Evolutionary conservation across 2,888 invertebrate genomes (phyloP), one percentile per base, ranked within the genome.

Genomic region (Ctena decussata): DNA sequence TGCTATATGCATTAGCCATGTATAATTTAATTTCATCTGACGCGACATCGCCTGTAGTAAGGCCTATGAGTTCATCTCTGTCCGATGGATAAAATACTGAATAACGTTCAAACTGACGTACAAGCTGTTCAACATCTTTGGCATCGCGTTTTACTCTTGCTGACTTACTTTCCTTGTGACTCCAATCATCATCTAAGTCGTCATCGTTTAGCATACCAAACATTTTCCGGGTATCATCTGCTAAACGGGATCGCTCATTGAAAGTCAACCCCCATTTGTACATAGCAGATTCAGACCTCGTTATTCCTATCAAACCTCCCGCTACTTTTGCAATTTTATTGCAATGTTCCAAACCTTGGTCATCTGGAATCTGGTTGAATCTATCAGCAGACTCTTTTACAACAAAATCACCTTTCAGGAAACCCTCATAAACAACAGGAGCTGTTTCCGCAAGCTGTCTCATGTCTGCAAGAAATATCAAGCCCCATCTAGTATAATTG

Each of bases 261-360:
- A 41, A 80, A 18, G 72, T 81, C 8, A 74, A 2, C 53, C 77
- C 70, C 30, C 75, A 80, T 24, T 41, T 30, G 71, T 81, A 76
- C 32, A 76, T 76, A 24, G 53, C 53, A 5, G 21, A n/a, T 53
- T 53, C 53, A 53, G 21, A 3, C n/a, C 53, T 53, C 5, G 53
- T 53, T 53, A 53, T 53, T 18, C 53, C 11, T 53, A 53, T 53
- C 5, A 53, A n/a, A 21, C 53, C 53, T n/a, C 53, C 11, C 11
- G 53, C 53, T 53, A 53, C 53, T 21, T 53, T 53, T 53, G 53
- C 24, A 5, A 18, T 53, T 41, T 49, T 69, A 46, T 79, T 83
- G 3, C 79, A n/a, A 32, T 72, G 49, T 74, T 77, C 77, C 32
- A 53, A 53, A 21, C 21, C 53, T n/a, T 53, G 53, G 53, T 53